phyloP scores from a whole-genome alignment of 1,140 invertebrate species.

The Orchesella cincta region DNA sequence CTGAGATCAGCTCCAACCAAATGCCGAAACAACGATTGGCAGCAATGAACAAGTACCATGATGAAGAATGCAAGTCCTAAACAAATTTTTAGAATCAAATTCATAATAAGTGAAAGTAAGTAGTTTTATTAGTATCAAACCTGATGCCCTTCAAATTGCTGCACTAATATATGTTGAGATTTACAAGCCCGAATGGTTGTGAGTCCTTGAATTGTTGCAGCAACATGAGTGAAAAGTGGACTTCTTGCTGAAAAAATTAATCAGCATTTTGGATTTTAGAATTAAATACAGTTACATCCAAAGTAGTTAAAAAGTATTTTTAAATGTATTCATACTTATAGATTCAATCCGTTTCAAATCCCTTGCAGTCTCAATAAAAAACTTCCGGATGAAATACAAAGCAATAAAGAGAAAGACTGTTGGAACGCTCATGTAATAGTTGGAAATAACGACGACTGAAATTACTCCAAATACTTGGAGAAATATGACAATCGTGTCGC shows the following conservation, averaged over 20 bases:
- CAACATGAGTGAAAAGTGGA: too few relatives aligned
- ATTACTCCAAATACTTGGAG: slow-evolving; percentile 29
- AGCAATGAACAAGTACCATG: slow-evolving; percentile 69
- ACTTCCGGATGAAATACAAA: slow-evolving; percentile 51
- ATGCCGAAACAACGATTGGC: slow-evolving; percentile 72
- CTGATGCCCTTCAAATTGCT: slow-evolving; percentile 54
- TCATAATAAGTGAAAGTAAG: not conserved
- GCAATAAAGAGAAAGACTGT: slow-evolving; percentile 26
- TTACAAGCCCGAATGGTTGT: slow-evolving; percentile 61
- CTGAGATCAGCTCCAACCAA: slow-evolving; percentile 71
- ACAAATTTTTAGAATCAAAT: not conserved
- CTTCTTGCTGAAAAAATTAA: slow-evolving; percentile 56
- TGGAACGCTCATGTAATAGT: slow-evolving; percentile 17
- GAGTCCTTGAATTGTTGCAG: slow-evolving; percentile 60
- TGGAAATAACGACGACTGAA: not conserved
- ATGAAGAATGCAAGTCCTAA: slow-evolving; percentile 61
- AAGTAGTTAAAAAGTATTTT: too few relatives aligned
- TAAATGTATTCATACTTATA: slow-evolving; percentile 30
- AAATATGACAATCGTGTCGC: not conserved
- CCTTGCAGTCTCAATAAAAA: slow-evolving; percentile 45
- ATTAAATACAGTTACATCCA: not conserved
- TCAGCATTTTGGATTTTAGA: not conserved
- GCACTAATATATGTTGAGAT: slow-evolving; percentile 59
- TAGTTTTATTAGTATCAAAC: slow-evolving; percentile 19
- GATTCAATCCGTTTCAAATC: slow-evolving; percentile 62